phyloP scores from a whole-genome alignment of 2,113 vertebrate genomes.

The Chascanopsetta lugubris region DNA sequence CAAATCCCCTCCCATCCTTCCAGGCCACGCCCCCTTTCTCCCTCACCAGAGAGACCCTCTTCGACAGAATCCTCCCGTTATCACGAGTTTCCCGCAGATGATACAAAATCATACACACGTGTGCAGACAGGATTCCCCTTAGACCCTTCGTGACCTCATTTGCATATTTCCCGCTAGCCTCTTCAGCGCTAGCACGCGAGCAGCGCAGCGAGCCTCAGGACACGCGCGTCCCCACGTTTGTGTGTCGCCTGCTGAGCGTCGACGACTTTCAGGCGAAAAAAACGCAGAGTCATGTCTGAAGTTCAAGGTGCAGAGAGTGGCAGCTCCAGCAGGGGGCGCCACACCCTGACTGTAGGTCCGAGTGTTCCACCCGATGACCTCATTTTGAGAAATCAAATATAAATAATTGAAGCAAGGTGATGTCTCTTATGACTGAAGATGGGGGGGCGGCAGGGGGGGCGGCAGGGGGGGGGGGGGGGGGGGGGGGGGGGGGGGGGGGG shows the following conservation, averaged over 20 bases:
- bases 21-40: conserved; percentile 34
- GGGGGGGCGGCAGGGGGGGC: too few relatives aligned
- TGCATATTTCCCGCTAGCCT: conserved; percentile 44
- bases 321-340: too few relatives aligned
- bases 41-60: conserved; percentile 33
- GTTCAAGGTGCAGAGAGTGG: too few relatives aligned
- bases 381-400: too few relatives aligned
- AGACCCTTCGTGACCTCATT: conserved; percentile 12
- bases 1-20: conserved; percentile 41
- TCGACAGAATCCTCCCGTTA: conserved; percentile 35
- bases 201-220: conserved; percentile 43
- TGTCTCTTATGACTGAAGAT: too few relatives aligned
- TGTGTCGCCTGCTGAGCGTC: conserved; percentile 49
- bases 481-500: too few relatives aligned
- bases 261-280: conserved; percentile 63
- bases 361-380: too few relatives aligned
- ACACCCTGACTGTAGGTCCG: too few relatives aligned
- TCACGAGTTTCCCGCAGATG: conserved; percentile 11
- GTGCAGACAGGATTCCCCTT: background rate
- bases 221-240: conserved; percentile 37
- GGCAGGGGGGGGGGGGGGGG: background rate
- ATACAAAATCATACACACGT: conserved; percentile 4
- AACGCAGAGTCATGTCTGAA: background rate
- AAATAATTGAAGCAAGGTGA: too few relatives aligned
- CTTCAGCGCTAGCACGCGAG: conserved; percentile 21